These are phyloP conservation scores for Pristiophorus japonicus DNA, from an alignment of 2,113 vertebrate genomes.

Conservation along the genomic window DNA sequence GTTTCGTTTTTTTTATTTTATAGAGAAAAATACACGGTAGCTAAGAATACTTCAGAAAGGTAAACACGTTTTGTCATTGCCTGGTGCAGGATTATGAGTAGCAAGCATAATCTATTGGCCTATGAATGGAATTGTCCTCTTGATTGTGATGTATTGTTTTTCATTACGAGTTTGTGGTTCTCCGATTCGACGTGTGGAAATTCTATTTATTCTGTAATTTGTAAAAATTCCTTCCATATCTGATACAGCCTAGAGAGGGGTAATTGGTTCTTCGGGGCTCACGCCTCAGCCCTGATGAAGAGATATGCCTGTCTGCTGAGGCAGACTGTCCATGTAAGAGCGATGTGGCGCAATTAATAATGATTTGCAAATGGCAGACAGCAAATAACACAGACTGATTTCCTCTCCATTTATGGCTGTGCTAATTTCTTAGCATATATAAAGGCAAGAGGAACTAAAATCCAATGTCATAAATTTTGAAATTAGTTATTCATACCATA, in stretches of 20 bases:
- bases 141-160: slow-evolving; percentile 99
- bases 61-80: slow-evolving; percentile 47
- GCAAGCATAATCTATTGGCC: slow-evolving; percentile 88
- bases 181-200: slow-evolving; percentile 91
- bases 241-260: slow-evolving; percentile 95
- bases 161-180: slow-evolving; percentile 97
- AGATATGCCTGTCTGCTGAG: slow-evolving; percentile 82
- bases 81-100: slow-evolving; percentile 80
- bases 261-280: slow-evolving; percentile 90
- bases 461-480: slow-evolving; percentile 70
- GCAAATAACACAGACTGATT: slow-evolving; percentile 81
- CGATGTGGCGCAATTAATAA: slow-evolving; percentile 80
- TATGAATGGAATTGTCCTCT: slow-evolving; percentile 94
- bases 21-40: slow-evolving; percentile 47
- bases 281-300: slow-evolving; percentile 91
- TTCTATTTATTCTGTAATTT: slow-evolving; percentile 99
- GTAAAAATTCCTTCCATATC: slow-evolving; percentile 93
- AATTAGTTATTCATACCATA: slow-evolving; percentile 72
- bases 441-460: slow-evolving; percentile 54
- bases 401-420: slow-evolving; percentile 45
- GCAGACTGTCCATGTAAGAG: slow-evolving; percentile 59
- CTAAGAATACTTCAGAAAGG: slow-evolving; percentile 51
- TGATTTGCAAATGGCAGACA: slow-evolving; percentile 90
- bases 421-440: slow-evolving; percentile 38
- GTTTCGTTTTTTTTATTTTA: not conserved